phyloP scores from a whole-genome alignment of 2,113 vertebrate genomes.

The Grus americana region DNA sequence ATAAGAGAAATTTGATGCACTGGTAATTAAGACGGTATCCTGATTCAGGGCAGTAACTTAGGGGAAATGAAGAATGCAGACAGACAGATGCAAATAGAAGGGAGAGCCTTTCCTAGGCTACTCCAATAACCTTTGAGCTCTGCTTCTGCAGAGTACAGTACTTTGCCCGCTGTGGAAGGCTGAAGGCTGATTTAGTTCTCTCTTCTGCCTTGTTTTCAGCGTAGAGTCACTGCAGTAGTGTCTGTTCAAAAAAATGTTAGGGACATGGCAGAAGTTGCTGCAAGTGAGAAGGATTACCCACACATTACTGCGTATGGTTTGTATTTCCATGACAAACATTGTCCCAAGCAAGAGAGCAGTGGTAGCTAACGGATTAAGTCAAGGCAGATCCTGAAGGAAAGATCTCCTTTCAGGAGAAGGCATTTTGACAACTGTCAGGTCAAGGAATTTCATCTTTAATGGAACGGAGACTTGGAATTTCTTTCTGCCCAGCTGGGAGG shows the following conservation, averaged over 20 bases:
- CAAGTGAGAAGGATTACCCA: not conserved
- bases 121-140: not conserved
- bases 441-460: not conserved
- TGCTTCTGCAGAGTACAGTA: not conserved
- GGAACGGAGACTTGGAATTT: not conserved
- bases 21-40: constrained; percentile 14
- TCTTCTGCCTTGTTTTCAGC: not conserved
- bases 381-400: not conserved
- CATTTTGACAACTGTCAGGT: not conserved
- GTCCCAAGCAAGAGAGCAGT: not conserved
- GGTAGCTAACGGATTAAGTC: not conserved
- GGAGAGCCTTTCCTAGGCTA: not conserved
- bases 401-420: not conserved
- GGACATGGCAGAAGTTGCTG: not conserved
- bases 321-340: not conserved
- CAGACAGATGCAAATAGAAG: not conserved
- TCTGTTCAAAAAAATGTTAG: not conserved
- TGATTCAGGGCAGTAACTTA: not conserved
- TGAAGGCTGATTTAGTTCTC: not conserved
- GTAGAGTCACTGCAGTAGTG: not conserved
- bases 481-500: not conserved
- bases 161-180: not conserved
- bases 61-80: constrained; percentile 6
- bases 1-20: constrained; percentile 2
- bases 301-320: not conserved